These are phyloP conservation scores for Terebella lapidaria DNA, from an alignment of 2,888 invertebrate species.

Conservation along the genomic window DNA sequence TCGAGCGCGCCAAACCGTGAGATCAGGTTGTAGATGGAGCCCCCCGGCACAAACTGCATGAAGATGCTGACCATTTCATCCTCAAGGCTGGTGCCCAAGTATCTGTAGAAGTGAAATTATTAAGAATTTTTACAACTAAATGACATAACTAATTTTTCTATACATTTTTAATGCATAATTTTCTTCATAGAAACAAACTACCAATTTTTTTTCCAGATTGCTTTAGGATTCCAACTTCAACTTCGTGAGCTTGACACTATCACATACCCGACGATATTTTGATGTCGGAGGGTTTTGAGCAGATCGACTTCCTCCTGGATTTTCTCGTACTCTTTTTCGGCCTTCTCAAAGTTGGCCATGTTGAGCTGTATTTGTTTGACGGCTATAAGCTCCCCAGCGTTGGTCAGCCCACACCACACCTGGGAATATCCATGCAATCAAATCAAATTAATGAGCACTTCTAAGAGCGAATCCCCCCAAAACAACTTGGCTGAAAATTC, in stretches of 20 bases:
- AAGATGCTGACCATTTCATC: conserved; percentile 50
- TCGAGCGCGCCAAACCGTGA: conserved; percentile 51
- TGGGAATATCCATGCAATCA: too few relatives aligned
- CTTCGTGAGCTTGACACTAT: too few relatives aligned
- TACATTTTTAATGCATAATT: too few relatives aligned
- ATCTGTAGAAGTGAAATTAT: conserved; percentile 40
- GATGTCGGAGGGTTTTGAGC: conserved; percentile 49
- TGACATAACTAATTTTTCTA: too few relatives aligned
- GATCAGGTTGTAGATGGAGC: conserved; percentile 50
- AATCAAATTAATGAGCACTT: too few relatives aligned
- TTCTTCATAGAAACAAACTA: too few relatives aligned
- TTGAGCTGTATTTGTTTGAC: conserved; percentile 53
- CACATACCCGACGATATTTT: conserved; percentile 51
- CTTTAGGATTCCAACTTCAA: too few relatives aligned
- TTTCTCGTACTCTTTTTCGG: conserved; percentile 49
- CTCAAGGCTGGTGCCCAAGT: conserved; percentile 52
- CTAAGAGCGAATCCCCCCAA: too few relatives aligned
- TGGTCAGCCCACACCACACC: conserved; percentile 53
- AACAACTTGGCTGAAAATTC: too few relatives aligned
- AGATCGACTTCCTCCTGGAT: conserved; percentile 53
- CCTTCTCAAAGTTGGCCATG: conserved; percentile 41
- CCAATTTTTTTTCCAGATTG: too few relatives aligned
- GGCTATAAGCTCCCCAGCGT: conserved; percentile 51
- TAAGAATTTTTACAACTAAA: too few relatives aligned
- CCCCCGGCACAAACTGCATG: conserved; percentile 54